Evolutionary conservation across 2,113 vertebrate species (phyloP).

Genomic region (Thomomys bottae): DNA sequence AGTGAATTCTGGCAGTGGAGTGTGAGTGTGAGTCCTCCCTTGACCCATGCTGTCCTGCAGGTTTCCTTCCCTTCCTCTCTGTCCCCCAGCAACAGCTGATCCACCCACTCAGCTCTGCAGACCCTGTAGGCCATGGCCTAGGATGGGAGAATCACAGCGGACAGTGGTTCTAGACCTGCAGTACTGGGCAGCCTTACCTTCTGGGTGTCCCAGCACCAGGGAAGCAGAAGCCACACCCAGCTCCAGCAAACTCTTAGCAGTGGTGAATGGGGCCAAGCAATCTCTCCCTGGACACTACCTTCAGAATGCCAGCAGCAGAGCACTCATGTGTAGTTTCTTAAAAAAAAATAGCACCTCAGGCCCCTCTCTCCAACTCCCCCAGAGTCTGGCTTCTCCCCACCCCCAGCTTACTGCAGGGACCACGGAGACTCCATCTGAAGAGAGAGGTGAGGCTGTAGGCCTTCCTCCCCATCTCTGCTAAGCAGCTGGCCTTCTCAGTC

Average conservation of each 20-base stretch:
- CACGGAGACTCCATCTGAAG: background rate
- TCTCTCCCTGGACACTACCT: background rate
- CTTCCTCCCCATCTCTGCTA: background rate
- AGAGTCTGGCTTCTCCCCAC: background rate
- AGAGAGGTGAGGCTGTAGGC: background rate
- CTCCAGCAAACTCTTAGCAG: background rate
- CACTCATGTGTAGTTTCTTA: background rate
- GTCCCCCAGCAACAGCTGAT: background rate
- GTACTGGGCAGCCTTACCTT: background rate
- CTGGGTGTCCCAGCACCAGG: background rate
- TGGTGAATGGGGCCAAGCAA: no score
- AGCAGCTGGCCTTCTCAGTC: background rate
- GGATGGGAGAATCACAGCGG: background rate
- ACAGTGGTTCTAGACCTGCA: background rate
- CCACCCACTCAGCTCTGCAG: background rate
- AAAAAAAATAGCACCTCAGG: background rate
- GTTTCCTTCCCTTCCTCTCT: background rate
- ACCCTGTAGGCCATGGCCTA: background rate
- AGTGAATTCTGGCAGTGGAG: fast-evolving
- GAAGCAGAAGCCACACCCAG: background rate
- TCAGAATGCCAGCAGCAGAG: background rate
- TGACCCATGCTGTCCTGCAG: background rate
- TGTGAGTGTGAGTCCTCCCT: background rate
- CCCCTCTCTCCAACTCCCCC: no score
- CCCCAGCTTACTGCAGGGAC: background rate